These are phyloP conservation scores for Calycopis cecrops DNA, from an alignment of 1,140 invertebrate species.

Conservation along the genomic window DNA sequence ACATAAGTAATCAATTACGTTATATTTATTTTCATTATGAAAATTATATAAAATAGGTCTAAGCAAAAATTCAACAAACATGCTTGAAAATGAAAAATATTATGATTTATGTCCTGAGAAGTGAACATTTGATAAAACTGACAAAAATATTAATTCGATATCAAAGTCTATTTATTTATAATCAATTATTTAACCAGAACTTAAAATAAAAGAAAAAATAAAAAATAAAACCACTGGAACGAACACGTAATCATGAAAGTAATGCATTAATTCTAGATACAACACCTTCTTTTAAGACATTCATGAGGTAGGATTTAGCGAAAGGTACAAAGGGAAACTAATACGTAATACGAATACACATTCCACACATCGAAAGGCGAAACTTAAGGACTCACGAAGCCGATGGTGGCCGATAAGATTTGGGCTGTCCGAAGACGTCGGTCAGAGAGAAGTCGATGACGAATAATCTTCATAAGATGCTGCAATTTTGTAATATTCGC, in stretches of 20 bases:
- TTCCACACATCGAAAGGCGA: slow-evolving; percentile 70
- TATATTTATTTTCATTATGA: too few relatives aligned
- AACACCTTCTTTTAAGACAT: slow-evolving; percentile 53
- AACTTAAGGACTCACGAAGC: slow-evolving; percentile 64
- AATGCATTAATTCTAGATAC: slow-evolving; percentile 36
- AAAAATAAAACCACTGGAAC: background rate
- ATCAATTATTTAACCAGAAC: background rate
- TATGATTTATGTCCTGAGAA: slow-evolving; percentile 3
- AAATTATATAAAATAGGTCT: background rate
- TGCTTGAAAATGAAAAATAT: slow-evolving; percentile 2
- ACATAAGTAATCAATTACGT: too few relatives aligned
- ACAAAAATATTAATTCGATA: too few relatives aligned
- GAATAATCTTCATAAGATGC: slow-evolving; percentile 79
- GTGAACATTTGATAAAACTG: background rate
- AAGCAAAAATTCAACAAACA: slow-evolving; percentile 6
- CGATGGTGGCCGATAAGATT: slow-evolving; percentile 54
- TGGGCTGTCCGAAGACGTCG: slow-evolving; percentile 61
- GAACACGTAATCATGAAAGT: slow-evolving; percentile 1
- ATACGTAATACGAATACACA: slow-evolving; percentile 44
- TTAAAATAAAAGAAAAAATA: background rate
- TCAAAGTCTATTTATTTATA: background rate
- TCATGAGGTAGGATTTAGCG: slow-evolving; percentile 38
- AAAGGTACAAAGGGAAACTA: slow-evolving; percentile 50
- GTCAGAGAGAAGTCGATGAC: slow-evolving; percentile 78
- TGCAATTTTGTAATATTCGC: slow-evolving; percentile 74